These are phyloP conservation scores for Eulacestoma nigropectus DNA, from an alignment of 2,113 vertebrate species.

Conservation along the genomic window DNA sequence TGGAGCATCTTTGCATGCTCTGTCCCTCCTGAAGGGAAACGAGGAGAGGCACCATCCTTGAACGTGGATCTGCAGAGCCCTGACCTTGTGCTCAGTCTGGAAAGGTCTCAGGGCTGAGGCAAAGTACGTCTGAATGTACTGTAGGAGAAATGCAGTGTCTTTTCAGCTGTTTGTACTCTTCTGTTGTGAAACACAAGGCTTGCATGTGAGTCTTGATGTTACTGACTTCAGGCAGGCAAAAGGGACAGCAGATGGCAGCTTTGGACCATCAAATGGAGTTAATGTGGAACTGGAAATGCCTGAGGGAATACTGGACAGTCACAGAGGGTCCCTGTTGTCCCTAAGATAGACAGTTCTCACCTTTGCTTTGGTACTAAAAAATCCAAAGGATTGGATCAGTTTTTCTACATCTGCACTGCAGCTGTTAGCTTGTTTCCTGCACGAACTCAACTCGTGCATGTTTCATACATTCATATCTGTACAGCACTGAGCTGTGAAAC, in stretches of 20 bases:
- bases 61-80: neutral
- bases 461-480: neutral
- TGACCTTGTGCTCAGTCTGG: neutral
- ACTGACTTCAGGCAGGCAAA: neutral
- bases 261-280: neutral
- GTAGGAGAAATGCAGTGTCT: neutral
- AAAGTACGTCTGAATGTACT: neutral
- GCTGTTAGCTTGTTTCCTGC: neutral
- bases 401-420: neutral
- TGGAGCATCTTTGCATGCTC: neutral
- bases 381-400: neutral
- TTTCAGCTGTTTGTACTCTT: neutral
- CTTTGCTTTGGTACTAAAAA: neutral
- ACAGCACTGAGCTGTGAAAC: neutral
- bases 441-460: rapidly evolving
- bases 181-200: neutral
- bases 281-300: neutral
- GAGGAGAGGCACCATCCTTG: rapidly evolving
- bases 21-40: neutral
- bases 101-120: neutral
- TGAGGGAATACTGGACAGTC: neutral
- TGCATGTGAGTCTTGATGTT: neutral
- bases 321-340: neutral
- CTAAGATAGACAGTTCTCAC: neutral
- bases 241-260: slow-evolving; percentile 33